Evolutionary conservation across 2,888 invertebrate species (phyloP), one percentile per base, ranked within the genome.

Genomic region (Carpatolechia fugitivella): DNA sequence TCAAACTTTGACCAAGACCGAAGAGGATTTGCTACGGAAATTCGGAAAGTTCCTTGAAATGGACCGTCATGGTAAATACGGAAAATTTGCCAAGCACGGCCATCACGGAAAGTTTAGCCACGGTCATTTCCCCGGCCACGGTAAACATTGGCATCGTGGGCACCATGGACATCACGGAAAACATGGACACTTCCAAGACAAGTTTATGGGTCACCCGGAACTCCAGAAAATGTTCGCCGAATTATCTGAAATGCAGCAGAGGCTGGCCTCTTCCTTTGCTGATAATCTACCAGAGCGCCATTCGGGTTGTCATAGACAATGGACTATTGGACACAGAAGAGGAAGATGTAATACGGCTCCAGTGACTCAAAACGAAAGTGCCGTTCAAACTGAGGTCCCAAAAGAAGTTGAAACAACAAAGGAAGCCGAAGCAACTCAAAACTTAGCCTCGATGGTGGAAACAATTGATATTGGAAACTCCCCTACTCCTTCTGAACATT

Each of bases 21-120:
- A 72, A 56, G 51, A 65, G 44, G 61, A 68, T 18, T 18, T 76
- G 13, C 52, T 75, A 11, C 60, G 60, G 30, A 63, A 63, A 58
- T 72, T 73, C 38, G 60, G 66, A 1, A 60, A 66, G 3, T 74
- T 68, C 50, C 52, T 75, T 7, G 62, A 69, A 57, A 55, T 60
- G 1, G 56, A 33, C 11, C 44, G 24, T 11, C 56, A 52, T 20
- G 52, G 38, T 8, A 48, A 40, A 18, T 60, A 58, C 50, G 61
- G 61, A 3, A 16, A 16, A 14, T 62, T 62, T 53, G 66, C 68
- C 3, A 63, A 61, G 47, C 67, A 66, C 60, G 67, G 67, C 0
- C 61, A 47, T 11, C 52, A 46, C 20, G 52, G 58, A 10, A 20
- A 35, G 16, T 41, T 41, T 24, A 10, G 35, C 1, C 54, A 54